Conservation (phyloP, 1,140 invertebrate species). For the Bemisia tabaci region DNA sequence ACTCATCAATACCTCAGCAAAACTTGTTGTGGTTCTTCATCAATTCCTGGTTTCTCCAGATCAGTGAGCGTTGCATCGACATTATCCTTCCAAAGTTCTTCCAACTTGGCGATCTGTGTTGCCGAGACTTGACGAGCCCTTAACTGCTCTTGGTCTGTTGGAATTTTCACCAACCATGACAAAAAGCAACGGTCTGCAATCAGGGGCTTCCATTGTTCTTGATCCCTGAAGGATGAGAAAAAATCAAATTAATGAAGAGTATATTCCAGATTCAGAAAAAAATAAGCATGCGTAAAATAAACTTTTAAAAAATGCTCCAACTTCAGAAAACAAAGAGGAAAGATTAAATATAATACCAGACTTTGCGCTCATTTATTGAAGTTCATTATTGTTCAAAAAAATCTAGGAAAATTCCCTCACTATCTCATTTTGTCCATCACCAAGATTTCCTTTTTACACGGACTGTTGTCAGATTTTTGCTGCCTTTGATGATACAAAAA, state of each 20-base stretch:
- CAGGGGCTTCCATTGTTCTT: constrained; percentile 96
- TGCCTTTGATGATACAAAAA: too few relatives aligned
- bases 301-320: background rate
- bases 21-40: constrained; percentile 94
- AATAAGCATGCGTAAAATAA: background rate
- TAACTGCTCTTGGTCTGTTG: constrained; percentile 88
- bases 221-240: constrained; percentile 51
- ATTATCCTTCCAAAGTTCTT: constrained; percentile 98
- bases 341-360: too few relatives aligned
- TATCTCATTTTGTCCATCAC: too few relatives aligned
- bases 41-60: constrained; percentile 91
- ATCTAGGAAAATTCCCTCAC: too few relatives aligned
- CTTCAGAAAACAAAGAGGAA: too few relatives aligned
- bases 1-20: constrained; percentile 64
- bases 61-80: constrained; percentile 95
- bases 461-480: too few relatives aligned
- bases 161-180: constrained; percentile 92
- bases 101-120: constrained; percentile 92
- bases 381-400: too few relatives aligned
- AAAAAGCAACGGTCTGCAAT: constrained; percentile 92
- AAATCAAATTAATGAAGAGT: constrained; percentile 8
- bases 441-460: too few relatives aligned
- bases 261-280: background rate
- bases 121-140: constrained; percentile 89
- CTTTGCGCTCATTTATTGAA: too few relatives aligned